Percentiles rank a stretch among this genome's conserved stretches.
These are phyloP conservation scores for Atta texana DNA, from an alignment of 1,140 invertebrate genomes.

Conservation along the genomic window DNA sequence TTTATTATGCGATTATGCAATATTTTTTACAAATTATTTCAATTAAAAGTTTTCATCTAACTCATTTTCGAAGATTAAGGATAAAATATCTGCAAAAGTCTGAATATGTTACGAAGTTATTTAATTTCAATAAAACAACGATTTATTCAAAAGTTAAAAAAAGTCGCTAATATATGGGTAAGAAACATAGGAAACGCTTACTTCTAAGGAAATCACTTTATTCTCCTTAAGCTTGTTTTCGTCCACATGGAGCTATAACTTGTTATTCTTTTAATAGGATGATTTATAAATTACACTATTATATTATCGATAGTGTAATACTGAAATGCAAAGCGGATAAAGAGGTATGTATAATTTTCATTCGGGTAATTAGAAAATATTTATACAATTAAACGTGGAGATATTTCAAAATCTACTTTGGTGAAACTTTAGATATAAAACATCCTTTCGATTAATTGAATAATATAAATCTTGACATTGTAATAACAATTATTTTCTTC, in stretches of 20 bases:
- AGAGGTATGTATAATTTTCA: slow-evolving; percentile 70
- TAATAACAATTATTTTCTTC: slow-evolving; percentile 78
- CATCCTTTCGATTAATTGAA: slow-evolving; percentile 42
- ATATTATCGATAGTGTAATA: slow-evolving; percentile 76
- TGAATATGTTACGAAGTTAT: background rate
- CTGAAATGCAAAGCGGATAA: slow-evolving; percentile 76
- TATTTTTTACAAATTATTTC: slow-evolving; percentile 1
- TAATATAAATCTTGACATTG: slow-evolving; percentile 67
- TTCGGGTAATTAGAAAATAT: slow-evolving; percentile 67
- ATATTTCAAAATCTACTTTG: slow-evolving; percentile 74
- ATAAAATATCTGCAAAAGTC: slow-evolving; percentile 4
- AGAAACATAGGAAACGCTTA: background rate
- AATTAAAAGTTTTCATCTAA: background rate
- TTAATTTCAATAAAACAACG: slow-evolving; percentile 5
- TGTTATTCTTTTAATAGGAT: slow-evolving; percentile 73
- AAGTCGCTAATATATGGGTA: background rate
- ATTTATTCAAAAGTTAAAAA: slow-evolving; percentile 13
- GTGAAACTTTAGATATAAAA: slow-evolving; percentile 66
- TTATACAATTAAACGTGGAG: slow-evolving; percentile 67
- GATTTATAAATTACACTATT: slow-evolving; percentile 76
- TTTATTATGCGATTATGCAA: background rate
- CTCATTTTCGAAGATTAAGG: background rate
- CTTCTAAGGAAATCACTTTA: slow-evolving; percentile 76
- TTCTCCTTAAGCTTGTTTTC: slow-evolving; percentile 74
- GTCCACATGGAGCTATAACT: slow-evolving; percentile 73